Conservation (phyloP, 2,797 vertebrate genomes). For the Anisognathus igniventris region DNA sequence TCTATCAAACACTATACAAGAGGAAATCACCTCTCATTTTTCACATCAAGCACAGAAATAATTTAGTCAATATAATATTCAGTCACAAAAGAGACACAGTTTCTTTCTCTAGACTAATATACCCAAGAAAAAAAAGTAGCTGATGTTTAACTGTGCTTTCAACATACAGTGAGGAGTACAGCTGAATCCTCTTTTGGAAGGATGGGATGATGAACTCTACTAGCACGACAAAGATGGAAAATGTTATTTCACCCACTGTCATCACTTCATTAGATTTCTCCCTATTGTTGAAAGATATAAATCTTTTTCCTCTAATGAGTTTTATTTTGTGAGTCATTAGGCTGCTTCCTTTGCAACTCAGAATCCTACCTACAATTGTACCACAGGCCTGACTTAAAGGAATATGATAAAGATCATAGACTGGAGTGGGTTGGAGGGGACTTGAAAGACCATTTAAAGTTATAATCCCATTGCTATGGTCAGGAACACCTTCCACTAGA, state of each 20-base stretch:
- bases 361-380: background rate
- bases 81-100: background rate
- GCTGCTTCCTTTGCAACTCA: background rate
- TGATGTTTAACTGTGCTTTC: background rate
- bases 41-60: background rate
- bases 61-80: background rate
- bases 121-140: background rate
- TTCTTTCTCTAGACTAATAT: background rate
- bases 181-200: background rate
- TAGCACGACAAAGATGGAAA: background rate
- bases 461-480: background rate
- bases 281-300: background rate
- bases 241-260: background rate
- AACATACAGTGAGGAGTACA: background rate
- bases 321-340: constrained; percentile 19
- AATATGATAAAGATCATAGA: background rate
- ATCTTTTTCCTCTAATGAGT: background rate
- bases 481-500: background rate
- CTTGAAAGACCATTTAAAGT: background rate
- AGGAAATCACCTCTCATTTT: background rate
- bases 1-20: background rate
- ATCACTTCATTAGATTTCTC: constrained; percentile 27
- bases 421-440: background rate
- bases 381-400: background rate
- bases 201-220: background rate